Conservation (phyloP, 2,113 vertebrate species). For the Syngnathus scovelli region DNA sequence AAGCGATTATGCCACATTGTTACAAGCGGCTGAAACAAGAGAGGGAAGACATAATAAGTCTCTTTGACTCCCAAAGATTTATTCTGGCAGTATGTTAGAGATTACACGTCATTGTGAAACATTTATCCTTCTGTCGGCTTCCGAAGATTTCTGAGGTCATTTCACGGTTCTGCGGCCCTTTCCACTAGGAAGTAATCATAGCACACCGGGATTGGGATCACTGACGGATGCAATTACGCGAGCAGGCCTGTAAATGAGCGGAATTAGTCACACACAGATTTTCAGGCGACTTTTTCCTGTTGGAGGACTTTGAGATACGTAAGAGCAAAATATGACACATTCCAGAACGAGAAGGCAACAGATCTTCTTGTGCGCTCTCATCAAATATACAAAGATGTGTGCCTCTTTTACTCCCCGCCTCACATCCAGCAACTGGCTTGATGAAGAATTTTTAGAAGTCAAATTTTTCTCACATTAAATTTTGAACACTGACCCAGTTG, state of each 20-base stretch:
- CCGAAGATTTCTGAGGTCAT: slow-evolving; percentile 46
- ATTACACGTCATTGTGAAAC: slow-evolving; percentile 37
- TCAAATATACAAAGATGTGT: slow-evolving; percentile 5
- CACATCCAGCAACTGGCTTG: slow-evolving; percentile 12
- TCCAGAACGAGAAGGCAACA: slow-evolving; percentile 15
- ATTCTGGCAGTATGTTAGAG: slow-evolving; percentile 27
- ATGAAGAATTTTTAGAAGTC: slow-evolving; percentile 39
- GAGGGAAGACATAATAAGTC: slow-evolving; percentile 20
- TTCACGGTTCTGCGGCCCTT: slow-evolving; percentile 43
- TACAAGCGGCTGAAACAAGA: slow-evolving; percentile 23
- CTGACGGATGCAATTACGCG: slow-evolving; percentile 47
- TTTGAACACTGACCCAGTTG: slow-evolving; percentile 54
- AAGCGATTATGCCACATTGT: background rate
- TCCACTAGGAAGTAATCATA: slow-evolving; percentile 60
- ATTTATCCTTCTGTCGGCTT: slow-evolving; percentile 41
- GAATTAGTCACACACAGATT: slow-evolving; percentile 42
- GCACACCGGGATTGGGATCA: slow-evolving; percentile 50
- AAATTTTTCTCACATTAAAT: slow-evolving; percentile 47
- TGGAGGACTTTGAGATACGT: slow-evolving; percentile 8
- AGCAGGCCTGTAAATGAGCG: slow-evolving; percentile 38
- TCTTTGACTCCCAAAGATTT: slow-evolving; percentile 5
- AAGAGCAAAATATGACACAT: slow-evolving; percentile 16
- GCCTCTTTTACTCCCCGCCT: background rate
- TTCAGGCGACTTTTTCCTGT: slow-evolving; percentile 34
- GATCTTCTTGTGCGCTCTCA: background rate